Base-by-base conservation (phyloP, 1,140 invertebrate species). In the Drosophila novamexicana region DNA sequence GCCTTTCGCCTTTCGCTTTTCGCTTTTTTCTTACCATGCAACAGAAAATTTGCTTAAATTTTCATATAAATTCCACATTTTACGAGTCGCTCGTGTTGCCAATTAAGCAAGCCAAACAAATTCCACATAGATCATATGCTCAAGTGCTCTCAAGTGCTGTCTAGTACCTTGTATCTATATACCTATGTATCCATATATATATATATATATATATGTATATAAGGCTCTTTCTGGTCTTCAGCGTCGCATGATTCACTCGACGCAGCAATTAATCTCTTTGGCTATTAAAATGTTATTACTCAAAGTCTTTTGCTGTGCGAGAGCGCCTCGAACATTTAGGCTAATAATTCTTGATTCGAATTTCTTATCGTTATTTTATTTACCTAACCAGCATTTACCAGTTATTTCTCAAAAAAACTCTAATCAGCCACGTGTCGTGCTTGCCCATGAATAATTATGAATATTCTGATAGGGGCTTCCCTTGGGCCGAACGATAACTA, bases 281-380 rank as follows among this genome's bases (percentile, higher is more conserved):
- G 79, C 65, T 69, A 88, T 88, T 83, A 83, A 89, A 88, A 83
- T 83, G 73, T 86, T 86, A 86, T 86, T 86, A 82, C 66, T 82
- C 83, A 88, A 88, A 66, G 79, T 78, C 59, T 53, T 57, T 34
- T 12, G 7, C 36, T 32, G 12, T 9, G 12, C 10, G 16, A 18
- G 29, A n/a, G 12, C 7, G 14, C 52, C 22, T 29, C 4, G 59
- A 45, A 18, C 54, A 49, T 40, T 56, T 57, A 34, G 22, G 53
- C 45, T 50, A 65, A 68, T 68, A 34, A 61, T 67, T 67, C 49
- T 22, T 9, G 12, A 61, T 66, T 49, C n/a, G 9, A 37, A 14
- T 34, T 58, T 40, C 56, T 65, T 65, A 61, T 62, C 42, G 14
- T 39, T 50, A 65, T 40, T 64, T 9, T 18, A 36, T 56, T 50